Evolutionary conservation across 2,113 vertebrate species (phyloP), one percentile per base, ranked within the genome.

Genomic region (Phalacrocorax carbo): DNA sequence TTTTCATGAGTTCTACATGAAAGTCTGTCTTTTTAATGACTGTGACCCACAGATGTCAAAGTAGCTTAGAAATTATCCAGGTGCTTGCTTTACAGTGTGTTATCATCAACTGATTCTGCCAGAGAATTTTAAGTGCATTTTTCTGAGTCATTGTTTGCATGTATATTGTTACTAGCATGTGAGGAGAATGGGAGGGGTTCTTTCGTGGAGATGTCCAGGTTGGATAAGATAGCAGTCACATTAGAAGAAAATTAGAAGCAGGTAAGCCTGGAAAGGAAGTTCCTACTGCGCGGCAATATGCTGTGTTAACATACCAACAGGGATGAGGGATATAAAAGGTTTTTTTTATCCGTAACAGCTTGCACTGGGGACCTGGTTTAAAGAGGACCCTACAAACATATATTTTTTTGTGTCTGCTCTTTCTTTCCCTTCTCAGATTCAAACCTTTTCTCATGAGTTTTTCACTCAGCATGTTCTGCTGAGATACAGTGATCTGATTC

Each of bases 121-220:
- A n/a, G 68, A 48, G 9, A 88, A 49, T 76, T 88, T 90, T 26
- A 83, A 96, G 32, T 84, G 40, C 40, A 13, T 65, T 93, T 94
- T 96, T 85, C 42, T 93, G 54, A 46, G 36, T 85, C 36, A 34
- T 65, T 73, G 34, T 70, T 95, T 54, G 40, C 30, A 54, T 61
- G 7, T 44, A 7, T 36, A 44, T 83, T 82, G 29, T 69, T 58
- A 80, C 27, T 54, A 16, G 15, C 52, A 15, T 8, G 25, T 68
- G 48, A 78, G 49, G 72, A 86, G 55, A 62, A 8, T 81, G n/a
- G 58, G 51, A 83, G 58, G 9, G 14, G 1, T 32, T 73, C 36
- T 79, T n/a, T 62, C 38, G 11, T 3, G 5, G 32, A 79, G 8
- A 9, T 83, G 13, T 57, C 25, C 34, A 70, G 14, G 38, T 12